A percentile compares a stretch with the other conserved stretches of the same genome.
These are phyloP conservation scores for Gavia stellata DNA, from an alignment of 2,113 vertebrate species.

Conservation along the genomic window DNA sequence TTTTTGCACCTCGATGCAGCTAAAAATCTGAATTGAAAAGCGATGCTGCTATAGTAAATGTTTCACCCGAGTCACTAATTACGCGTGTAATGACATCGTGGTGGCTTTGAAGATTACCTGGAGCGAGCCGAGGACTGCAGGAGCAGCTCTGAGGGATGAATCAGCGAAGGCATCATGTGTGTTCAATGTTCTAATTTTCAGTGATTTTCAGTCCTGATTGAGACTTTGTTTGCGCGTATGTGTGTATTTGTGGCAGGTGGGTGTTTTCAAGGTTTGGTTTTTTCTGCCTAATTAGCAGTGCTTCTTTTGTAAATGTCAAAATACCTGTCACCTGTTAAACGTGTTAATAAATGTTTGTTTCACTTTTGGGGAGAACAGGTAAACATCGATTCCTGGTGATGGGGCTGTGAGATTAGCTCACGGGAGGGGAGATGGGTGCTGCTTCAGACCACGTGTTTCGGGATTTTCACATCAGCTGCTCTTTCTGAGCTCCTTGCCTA, in stretches of 20 bases:
- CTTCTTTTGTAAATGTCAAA: not conserved
- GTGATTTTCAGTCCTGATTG: not conserved
- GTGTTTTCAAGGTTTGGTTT: not conserved
- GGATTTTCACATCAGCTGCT: not conserved
- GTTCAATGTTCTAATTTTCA: not conserved
- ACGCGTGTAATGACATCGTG: not conserved
- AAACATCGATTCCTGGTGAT: not conserved
- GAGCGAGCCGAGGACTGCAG: not conserved
- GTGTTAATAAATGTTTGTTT: not conserved
- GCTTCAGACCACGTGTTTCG: not conserved
- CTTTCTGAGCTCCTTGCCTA: not conserved
- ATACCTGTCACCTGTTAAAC: not conserved
- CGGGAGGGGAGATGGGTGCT: not conserved
- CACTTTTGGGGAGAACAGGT: not conserved
- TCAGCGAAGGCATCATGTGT: not conserved
- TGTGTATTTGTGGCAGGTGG: not conserved
- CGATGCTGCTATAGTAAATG: not conserved
- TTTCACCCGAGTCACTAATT: not conserved
- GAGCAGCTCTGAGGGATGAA: not conserved
- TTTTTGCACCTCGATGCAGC: not conserved
- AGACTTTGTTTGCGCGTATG: fast-evolving
- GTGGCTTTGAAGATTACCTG: not conserved
- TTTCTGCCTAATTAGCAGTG: not conserved
- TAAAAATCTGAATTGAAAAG: not conserved
- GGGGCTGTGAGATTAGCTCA: not conserved